Evolutionary conservation across 1,140 invertebrate genomes (phyloP), one percentile per base, ranked within the genome.

Genomic region (Agrypnia vestita): DNA sequence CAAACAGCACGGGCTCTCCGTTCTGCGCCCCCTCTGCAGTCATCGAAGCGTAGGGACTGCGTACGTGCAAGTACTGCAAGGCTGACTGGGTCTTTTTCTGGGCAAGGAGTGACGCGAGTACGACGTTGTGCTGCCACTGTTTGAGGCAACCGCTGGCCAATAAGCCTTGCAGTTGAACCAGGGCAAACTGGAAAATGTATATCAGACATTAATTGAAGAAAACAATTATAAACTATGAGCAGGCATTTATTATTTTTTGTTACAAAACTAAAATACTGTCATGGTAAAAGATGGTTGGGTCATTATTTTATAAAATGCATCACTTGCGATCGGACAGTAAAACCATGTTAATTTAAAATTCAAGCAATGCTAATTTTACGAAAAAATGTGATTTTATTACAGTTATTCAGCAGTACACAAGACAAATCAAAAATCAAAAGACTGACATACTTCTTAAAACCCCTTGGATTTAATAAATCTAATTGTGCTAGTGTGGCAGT

Each of bases 81-180:
- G 86, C 86, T 0, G 86, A 84, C 69, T 86, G 86, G 0, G 84
- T 84, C 75, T 88, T 88, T 78, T 88, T 89, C 78, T 90, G 88
- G 0, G 87, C 87, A 7, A 89, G 84, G 7, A 90, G 74, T 0
- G 88, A 85, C 1, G 88, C 87, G 1, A 89, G 79, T 0, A 89
- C 89, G 0, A 89, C 88, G 76, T 86, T 85, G 84, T 90, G 87
- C 84, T 91, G 90, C 91, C 91, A 92, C 4, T 88, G 85, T 0
- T 86, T 84, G 4, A 89, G 86, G 0, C 86, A 85, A 77, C 86
- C 87, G 76, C 88, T 87, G 0, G 87, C 86, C 12, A 86, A 83
- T 4, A 83, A 79, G 44, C 90, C 89, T 77, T 86, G 85, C 0
- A 93, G 85, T 78, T 91, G 90, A 72, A 90, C 87, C 0, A 92